Evolutionary conservation across 1,140 invertebrate species (phyloP).

Genomic region (Nylanderia fulva): DNA sequence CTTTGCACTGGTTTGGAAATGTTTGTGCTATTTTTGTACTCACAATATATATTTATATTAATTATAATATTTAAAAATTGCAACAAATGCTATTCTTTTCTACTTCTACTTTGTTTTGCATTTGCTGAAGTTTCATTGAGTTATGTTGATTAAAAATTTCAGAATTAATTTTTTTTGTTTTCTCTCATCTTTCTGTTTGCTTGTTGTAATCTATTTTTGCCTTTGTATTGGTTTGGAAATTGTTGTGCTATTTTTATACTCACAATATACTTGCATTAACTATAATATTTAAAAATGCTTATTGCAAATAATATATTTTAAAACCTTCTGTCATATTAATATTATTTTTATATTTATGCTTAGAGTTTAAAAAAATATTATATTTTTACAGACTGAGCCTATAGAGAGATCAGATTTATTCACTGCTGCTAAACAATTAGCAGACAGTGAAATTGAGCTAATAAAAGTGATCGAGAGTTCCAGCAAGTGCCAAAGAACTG

Average conservation of each 20-base stretch:
- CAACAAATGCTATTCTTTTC: background rate
- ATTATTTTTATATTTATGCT: too few relatives aligned
- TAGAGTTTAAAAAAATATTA: background rate
- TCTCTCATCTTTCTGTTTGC: background rate
- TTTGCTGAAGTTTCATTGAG: background rate
- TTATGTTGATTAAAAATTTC: too few relatives aligned
- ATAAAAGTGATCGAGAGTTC: slow-evolving; percentile 79
- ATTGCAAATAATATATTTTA: too few relatives aligned
- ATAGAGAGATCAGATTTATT: slow-evolving; percentile 73
- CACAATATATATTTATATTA: too few relatives aligned
- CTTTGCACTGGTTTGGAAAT: too few relatives aligned
- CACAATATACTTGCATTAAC: background rate
- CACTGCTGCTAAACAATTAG: slow-evolving; percentile 80
- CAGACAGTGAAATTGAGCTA: slow-evolving; percentile 81
- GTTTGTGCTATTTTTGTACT: too few relatives aligned
- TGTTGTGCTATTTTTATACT: too few relatives aligned
- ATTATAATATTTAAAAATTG: too few relatives aligned
- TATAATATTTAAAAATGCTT: background rate
- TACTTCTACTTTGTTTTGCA: background rate
- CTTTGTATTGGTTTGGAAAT: background rate
- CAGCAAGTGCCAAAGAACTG: slow-evolving; percentile 56
- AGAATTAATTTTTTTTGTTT: background rate
- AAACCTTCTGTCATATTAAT: too few relatives aligned
- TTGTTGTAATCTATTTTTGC: background rate
- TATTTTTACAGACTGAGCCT: slow-evolving; percentile 72